Conservation (phyloP, 2,888 invertebrate species). For the Hermaeophaga mercurialis region DNA sequence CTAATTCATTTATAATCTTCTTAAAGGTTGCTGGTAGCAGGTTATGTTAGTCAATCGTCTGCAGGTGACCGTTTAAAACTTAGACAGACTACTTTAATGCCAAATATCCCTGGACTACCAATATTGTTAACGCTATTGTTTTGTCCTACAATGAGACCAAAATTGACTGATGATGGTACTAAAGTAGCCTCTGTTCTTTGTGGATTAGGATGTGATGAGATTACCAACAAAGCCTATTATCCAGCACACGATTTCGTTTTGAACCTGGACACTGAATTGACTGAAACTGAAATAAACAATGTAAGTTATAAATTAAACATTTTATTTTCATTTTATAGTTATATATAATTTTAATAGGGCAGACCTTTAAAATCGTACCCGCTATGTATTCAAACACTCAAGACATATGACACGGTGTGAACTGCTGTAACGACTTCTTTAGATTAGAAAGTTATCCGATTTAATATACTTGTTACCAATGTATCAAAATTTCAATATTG, state of each 20-base stretch:
- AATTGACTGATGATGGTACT: conserved; percentile 61
- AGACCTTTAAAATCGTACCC: no score
- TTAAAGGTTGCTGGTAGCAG: conserved; percentile 70
- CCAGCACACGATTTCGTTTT: conserved; percentile 86
- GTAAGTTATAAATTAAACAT: conserved; percentile 58
- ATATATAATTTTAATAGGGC: no score
- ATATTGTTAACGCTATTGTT: conserved; percentile 80
- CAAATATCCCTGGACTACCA: conserved; percentile 83
- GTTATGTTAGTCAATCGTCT: conserved; percentile 62
- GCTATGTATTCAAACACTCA: no score
- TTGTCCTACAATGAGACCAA: conserved; percentile 79
- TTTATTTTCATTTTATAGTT: no score
- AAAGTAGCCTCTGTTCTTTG: conserved; percentile 80
- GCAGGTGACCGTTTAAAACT: conserved; percentile 62
- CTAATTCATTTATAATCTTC: no score
- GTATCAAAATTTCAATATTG: no score
- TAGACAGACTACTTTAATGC: conserved; percentile 88
- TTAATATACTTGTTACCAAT: no score
- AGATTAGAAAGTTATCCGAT: no score
- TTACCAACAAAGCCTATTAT: conserved; percentile 65
- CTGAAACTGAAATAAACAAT: conserved; percentile 65
- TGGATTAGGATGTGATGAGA: conserved; percentile 75
- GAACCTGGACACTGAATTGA: conserved; percentile 75
- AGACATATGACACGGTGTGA: no score
- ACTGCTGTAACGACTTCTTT: no score